Evolutionary conservation across 2,113 vertebrate genomes (phyloP).

Genomic region (Scopus umbretta): DNA sequence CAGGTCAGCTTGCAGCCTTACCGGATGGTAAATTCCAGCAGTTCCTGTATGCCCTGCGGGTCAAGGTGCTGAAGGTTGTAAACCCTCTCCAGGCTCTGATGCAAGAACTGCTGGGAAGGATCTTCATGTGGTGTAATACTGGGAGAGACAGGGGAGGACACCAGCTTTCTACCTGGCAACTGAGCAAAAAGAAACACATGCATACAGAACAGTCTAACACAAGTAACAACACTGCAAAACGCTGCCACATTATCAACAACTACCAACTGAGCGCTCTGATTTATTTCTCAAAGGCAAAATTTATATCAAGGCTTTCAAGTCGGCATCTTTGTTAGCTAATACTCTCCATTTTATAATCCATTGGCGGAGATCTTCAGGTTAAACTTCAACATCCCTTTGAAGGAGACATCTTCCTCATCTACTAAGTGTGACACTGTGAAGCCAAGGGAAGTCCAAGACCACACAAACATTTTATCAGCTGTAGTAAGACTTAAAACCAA

Average conservation of each 20-base stretch:
- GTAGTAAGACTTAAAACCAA: not conserved
- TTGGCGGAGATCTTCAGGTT: not conserved
- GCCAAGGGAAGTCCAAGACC: not conserved
- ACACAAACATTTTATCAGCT: not conserved
- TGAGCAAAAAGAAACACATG: constrained; percentile 18
- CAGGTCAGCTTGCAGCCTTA: not conserved
- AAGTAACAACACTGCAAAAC: not conserved
- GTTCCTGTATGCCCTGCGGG: constrained; percentile 85
- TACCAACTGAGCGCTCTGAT: not conserved
- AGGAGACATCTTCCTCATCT: not conserved
- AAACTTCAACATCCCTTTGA: not conserved
- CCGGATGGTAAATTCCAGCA: constrained; percentile 94
- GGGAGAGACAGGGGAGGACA: constrained; percentile 73
- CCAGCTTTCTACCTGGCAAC: constrained; percentile 88
- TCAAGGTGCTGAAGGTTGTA: constrained; percentile 90
- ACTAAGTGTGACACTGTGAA: not conserved
- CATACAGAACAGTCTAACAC: not conserved
- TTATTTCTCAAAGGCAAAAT: not conserved
- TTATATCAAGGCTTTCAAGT: not conserved
- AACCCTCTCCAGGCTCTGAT: constrained; percentile 88
- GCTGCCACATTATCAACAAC: not conserved
- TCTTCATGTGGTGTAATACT: constrained; percentile 77
- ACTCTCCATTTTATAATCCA: not conserved
- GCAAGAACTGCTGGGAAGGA: constrained; percentile 91
- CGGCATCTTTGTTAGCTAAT: not conserved